These are phyloP conservation scores for Caenorhabditis parvicauda DNA, from an alignment of 2,888 invertebrate species.

Conservation along the genomic window DNA sequence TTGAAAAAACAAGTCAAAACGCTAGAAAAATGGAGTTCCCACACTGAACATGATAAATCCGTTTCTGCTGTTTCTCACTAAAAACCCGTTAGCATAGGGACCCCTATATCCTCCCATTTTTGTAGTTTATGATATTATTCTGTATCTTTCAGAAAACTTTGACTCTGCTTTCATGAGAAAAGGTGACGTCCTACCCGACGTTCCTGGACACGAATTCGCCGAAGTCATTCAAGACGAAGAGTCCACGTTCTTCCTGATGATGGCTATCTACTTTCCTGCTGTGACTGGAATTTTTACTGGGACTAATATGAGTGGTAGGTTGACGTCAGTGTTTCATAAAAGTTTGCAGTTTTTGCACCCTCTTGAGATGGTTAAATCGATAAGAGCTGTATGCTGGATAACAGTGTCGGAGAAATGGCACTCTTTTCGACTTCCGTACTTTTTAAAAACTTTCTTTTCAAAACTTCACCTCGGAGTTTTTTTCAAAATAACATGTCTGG, in stretches of 20 bases:
- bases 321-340: neutral
- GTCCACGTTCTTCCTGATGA: conserved; percentile 89
- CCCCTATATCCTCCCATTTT: neutral
- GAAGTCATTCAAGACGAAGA: conserved; percentile 76
- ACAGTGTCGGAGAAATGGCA: neutral
- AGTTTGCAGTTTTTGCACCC: neutral
- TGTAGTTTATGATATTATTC: neutral
- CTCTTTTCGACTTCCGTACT: neutral
- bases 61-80: no score
- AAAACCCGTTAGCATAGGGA: neutral
- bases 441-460: neutral
- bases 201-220: conserved; percentile 37
- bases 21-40: no score
- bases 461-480: neutral
- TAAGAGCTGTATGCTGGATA: neutral
- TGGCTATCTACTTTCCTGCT: conserved; percentile 99
- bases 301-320: conserved; percentile 82
- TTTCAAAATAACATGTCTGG: neutral
- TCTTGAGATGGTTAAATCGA: neutral
- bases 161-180: conserved; percentile 44
- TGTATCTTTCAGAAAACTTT: conserved; percentile 38
- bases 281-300: conserved; percentile 99
- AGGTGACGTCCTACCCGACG: conserved; percentile 51
- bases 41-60: no score
- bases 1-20: neutral